These are phyloP conservation scores for Notothenia rossii DNA, from an alignment of 2,113 vertebrate genomes.

Conservation along the genomic window DNA sequence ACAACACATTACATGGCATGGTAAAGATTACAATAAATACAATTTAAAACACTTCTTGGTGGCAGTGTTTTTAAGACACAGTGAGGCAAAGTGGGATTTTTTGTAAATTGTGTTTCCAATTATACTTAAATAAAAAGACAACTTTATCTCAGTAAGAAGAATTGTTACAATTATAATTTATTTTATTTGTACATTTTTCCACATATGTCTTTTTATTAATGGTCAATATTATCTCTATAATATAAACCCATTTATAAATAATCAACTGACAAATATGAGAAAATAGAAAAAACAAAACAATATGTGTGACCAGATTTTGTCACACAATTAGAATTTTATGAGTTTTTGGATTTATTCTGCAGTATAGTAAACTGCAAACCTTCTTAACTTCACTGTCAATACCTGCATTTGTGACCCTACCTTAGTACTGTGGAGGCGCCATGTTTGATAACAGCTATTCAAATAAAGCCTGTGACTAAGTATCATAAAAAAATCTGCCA, in stretches of 20 bases:
- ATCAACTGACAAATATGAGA: not conserved
- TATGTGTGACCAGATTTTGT: not conserved
- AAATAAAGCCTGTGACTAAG: not conserved
- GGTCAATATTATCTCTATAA: not conserved
- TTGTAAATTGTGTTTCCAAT: no score
- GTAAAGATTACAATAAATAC: conserved; percentile 50
- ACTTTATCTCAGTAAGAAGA: not conserved
- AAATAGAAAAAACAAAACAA: not conserved
- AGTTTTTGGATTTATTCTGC: not conserved
- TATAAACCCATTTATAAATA: not conserved
- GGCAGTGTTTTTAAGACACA: not conserved
- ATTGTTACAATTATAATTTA: not conserved
- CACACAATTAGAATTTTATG: not conserved
- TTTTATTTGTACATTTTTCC: not conserved
- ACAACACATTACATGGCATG: conserved; percentile 36
- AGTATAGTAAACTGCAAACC: not conserved
- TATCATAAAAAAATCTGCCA: not conserved
- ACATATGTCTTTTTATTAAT: not conserved
- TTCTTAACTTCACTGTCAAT: not conserved
- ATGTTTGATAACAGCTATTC: not conserved
- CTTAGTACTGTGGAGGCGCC: not conserved
- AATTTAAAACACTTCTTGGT: conserved; percentile 33
- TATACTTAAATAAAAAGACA: no score
- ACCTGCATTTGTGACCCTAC: not conserved
- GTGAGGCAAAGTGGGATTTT: no score